Base-by-base conservation (phyloP, 92 coral and sea anemone species). In the Micromussa lordhowensis region DNA sequence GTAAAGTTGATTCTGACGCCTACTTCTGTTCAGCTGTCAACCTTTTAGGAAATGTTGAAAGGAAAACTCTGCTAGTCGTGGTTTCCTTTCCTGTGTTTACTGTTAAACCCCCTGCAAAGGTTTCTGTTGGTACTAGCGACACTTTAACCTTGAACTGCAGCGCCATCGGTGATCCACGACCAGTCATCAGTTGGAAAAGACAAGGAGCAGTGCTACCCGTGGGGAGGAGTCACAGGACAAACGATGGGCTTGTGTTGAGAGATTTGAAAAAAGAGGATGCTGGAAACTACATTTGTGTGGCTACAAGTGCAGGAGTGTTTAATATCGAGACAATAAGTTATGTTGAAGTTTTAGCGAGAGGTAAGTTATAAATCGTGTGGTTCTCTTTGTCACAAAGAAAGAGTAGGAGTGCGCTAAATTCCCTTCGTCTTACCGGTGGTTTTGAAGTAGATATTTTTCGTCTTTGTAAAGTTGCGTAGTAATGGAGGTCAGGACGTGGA, bases 111-210 rank as follows among this genome's bases (percentile, higher is more conserved):
- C 63, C 63, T 57, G 63, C 24, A 17, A 57, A 57, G 22, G 22
- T 17, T 18, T 16, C 22, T 57, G 63, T 6, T 57, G 3, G 3
- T 16, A 15, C 63, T 17, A 24, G 63, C 63, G 24, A 18, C n/a
- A 17, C 63, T 57, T 57, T 57, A 6, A 26, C 85, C 30, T 61
- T 61, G 8, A 61, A 61, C 68, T 91, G 93, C 77, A 68, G 87
- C 40, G 93, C 90, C 12, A 34, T 75, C 17, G 93, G 93, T 59
- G 84, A 53, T 58, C 82, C 80, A 17, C 78, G 72, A 9, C 86
- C 86, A 61, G 85, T 80, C 59, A 82, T 91, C 44, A 72, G 69
- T 24, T 91, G 93, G 93, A 86, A 79, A 59, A 87, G 48, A 74
- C 82, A 72, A 68, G 88, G 79, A 61, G 68, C 28, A 61, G 13